Base-by-base conservation (phyloP, 2,888 invertebrate genomes). In the Margaritifera margaritifera region DNA sequence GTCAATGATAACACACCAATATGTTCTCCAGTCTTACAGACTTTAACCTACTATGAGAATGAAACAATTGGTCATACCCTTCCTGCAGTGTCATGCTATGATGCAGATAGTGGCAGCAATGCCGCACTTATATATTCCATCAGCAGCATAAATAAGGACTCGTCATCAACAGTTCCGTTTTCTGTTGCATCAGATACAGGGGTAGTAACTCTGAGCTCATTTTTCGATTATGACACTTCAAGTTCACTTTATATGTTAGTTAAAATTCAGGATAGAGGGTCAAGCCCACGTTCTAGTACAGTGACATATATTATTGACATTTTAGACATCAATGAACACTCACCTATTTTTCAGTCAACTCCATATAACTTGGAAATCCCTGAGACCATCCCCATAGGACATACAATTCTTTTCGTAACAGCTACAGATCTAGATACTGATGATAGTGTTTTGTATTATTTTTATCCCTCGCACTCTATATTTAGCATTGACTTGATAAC, bases 281-380 rank as follows among this genome's bases (percentile, higher is more conserved):
- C 69, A 8, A 18, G 69, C 8, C 52, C 68, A 6, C 54, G 70
- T 20, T 66, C 70, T 53, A 64, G 72, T 4, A 75, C 75, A n/a
- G 66, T 65, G 20, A 75, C 75, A 4, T 62, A 72, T 20, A 55
- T 68, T 2, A 68, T 75, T 6, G 66, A 66, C 53, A 57, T 75
- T 15, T 65, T 67, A 61, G 83, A 84, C 63, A 31, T 78, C 15
- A 84, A 84, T 68, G 83, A 84, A 64, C 69, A 78, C 51, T 25
- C 59, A 18, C 83, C 84, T 2, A 61, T 69, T 2, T 83, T 82
- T 69, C 64, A 42, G 15, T 69, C 68, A 19, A 54, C 64, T 15
- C 31, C 71, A 62, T 76, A 76, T 60, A 61, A 76, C 24, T 71
- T 80, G 18, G 68, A 56, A 15, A 31, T 83, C 18, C 31, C 62